Base-by-base conservation (phyloP, 1,140 invertebrate species). In the Brachionus manjavacas region DNA sequence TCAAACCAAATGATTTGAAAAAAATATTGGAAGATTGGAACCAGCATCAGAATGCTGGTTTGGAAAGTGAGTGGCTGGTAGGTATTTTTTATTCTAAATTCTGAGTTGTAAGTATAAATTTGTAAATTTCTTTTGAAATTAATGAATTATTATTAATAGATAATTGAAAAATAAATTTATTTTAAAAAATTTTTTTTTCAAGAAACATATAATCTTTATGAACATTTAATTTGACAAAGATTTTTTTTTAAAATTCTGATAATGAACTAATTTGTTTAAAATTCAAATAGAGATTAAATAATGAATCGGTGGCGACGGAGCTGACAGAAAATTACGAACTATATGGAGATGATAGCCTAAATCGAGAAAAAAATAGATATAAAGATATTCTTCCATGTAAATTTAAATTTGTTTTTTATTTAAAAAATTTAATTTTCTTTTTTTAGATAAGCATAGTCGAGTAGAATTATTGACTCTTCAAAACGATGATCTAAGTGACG, bases 401-500 rank as follows among this genome's bases (percentile, higher is more conserved):
- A 41, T 76, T 52, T 49, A 43, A 7, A 43, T 60, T n/a, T 39
- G 23, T 79, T 25, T 49, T 0, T 14, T 1, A 0, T 43, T 31
- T n/a, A 25, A 46, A n/a, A 25, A 25, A 60, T 20, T 28, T 49
- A n/a, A 78, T 49, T n/a, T 23, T 16, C 12, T 39, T 64, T 80
- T 2, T 55, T 55, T 20, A 80, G 76, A 80, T 60, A 46, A 80
- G 23, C 76, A 80, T 41, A 60, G 49, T 11, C 23, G 76, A 14
- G 76, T 80, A 23, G 23, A 35, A 39, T 80, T 80, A 12, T 14
- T 60, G 16, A 60, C 76, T 60, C 4, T 23, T 64, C 46, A 80
- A 16, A 25, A 31, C 20, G 81, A 83, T n/a, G 52, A 81, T n/a
- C n/a, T 16, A 39, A 49, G 39, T 2, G 90, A 25, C 20, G 11